Base-by-base conservation (phyloP, 1,140 invertebrate genomes). In the Ceratoteleas bidentatus region DNA sequence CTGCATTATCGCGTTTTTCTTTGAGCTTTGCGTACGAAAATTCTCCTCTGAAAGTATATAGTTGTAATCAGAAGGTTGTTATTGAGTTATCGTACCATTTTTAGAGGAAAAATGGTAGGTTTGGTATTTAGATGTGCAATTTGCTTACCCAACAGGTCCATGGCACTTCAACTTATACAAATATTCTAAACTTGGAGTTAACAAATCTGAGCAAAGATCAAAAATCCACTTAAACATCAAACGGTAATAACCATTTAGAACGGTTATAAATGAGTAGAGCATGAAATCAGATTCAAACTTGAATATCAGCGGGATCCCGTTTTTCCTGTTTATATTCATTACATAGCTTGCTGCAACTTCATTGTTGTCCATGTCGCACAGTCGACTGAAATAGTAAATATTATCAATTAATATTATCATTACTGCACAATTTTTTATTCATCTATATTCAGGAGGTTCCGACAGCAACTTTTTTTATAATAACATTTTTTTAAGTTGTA, bases 231-330 rank as follows among this genome's bases (percentile, higher is more conserved):
- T n/a, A n/a, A n/a, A n/a, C n/a, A n/a, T n/a, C n/a, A n/a, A n/a
- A n/a, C n/a, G n/a, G 87, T 97, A 98, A 89, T 98, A 98, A 57
- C 97, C 97, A 91, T 97, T 95, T 60, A 98, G 89, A 13, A 95
- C 92, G 54, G 96, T 96, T 54, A 98, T 94, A 90, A 98, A 98
- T 0, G 97, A 97, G 50, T 94, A 92, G 77, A 96, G 92, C 33
- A 93, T 86, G 53, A 90, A 85, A 52, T 93, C 89, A 10, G 92
- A 91, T 62, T 90, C 90, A 87, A 97, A 96, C 85, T 94, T 94
- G 11, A 97, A 91, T 88, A 95, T 95, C 15, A 94, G 92, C 34
- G 96, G 96, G 49, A 96, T 95, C 24, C 96, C 96, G 91, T 94
- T 95, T 90, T 94, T 94, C 68, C 95, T 90, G n/a, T n/a, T n/a